Conservation (phyloP, 2,113 vertebrate species). For the Mohoua ochrocephala region DNA sequence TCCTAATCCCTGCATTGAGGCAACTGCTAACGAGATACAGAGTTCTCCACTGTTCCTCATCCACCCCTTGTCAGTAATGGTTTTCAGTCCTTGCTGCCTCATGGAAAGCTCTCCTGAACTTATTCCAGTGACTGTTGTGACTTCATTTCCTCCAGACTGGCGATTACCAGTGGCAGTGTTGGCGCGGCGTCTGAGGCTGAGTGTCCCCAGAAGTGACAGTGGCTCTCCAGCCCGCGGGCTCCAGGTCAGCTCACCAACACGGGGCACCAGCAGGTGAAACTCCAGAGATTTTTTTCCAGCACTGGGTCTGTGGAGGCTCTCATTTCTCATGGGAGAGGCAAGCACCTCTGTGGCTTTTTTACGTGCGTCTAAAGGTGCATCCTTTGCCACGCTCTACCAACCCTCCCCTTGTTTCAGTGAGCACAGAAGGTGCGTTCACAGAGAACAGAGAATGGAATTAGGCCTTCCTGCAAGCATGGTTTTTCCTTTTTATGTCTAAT, state of each 20-base stretch:
- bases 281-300: not conserved
- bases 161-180: not conserved
- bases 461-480: not conserved
- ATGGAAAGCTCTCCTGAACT: not conserved
- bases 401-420: not conserved
- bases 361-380: fast-evolving
- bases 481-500: not conserved
- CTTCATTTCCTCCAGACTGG: not conserved
- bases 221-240: not conserved
- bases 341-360: not conserved
- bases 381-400: not conserved
- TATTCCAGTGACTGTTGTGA: not conserved
- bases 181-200: not conserved
- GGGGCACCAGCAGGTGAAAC: not conserved
- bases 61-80: not conserved
- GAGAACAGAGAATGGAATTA: not conserved
- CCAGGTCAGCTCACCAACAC: not conserved
- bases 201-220: not conserved
- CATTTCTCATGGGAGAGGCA: not conserved
- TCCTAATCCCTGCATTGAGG: not conserved
- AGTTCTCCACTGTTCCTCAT: not conserved
- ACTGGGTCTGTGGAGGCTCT: not conserved
- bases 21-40: not conserved
- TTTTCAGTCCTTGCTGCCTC: not conserved
- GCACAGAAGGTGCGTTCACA: not conserved